Base-by-base conservation (phyloP, 1,140 invertebrate species). In the Dendrolimus punctatus region DNA sequence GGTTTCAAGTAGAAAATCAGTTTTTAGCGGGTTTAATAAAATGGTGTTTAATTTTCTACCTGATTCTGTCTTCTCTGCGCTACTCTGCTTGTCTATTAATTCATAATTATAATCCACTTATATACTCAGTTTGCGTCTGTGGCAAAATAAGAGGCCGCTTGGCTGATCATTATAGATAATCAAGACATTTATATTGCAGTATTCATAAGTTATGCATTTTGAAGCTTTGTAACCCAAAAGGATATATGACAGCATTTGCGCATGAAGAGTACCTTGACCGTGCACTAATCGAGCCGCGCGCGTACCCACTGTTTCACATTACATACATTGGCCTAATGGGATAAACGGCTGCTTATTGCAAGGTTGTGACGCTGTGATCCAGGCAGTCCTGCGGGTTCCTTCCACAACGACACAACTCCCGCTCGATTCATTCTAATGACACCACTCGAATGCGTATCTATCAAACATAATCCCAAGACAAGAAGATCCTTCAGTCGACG, bases 391-490 rank as follows among this genome's bases (percentile, higher is more conserved):
- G 69, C 71, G 71, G 68, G 66, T 70, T 64, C 53, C 61, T 59
- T 55, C 52, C 59, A 57, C 57, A 52, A 67, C 66, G 67, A 77
- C 77, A 73, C 72, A 73, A 70, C 66, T 62, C 58, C 59, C 55
- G 64, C 50, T 68, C 79, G 80, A 85, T 85, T 85, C 78, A 58
- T 55, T 65, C 71, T 81, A 85, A 85, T 83, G 67, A 66, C 65
- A 72, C 76, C 75, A 80, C 76, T 83, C 76, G 67, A 75, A 73
- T 67, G 64, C 69, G 80, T 83, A 80, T 85, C 80, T 80, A 80
- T 77, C 68, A 72, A 79, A 71, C 77, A 71, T 72, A 73, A 71
- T 70, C 62, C 68, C 73, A 83, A 83, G 78, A 81, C 78, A 80
- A 82, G 58, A 70, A 66, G 62, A 73, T 72, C 66, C 60, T 63